Percentiles rank a stretch among this genome's conserved stretches.
Evolutionary conservation across 2,797 vertebrate genomes (phyloP).

Genomic region (Masticophis lateralis): DNA sequence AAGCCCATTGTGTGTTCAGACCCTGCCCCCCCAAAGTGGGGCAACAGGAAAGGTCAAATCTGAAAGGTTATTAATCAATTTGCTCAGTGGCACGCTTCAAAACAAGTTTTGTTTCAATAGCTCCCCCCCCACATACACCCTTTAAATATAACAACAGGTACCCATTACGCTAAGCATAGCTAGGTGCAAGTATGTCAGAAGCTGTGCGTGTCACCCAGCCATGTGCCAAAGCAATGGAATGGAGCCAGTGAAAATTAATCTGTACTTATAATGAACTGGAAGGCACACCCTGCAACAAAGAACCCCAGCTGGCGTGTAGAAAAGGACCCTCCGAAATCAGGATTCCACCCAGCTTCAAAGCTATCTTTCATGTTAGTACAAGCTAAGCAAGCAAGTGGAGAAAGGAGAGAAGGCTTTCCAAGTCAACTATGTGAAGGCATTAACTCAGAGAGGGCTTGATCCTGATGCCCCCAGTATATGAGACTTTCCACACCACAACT

Average conservation of each 20-base stretch:
- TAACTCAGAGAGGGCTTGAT: neutral
- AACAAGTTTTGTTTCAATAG: conserved; percentile 13
- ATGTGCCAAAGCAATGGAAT: conserved; percentile 42
- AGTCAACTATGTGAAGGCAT: conserved; percentile 5
- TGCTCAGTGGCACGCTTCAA: conserved; percentile 33
- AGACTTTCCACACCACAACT: neutral
- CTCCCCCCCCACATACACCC: neutral
- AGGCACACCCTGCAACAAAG: conserved; percentile 32
- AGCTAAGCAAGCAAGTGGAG: conserved; percentile 41
- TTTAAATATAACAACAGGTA: neutral
- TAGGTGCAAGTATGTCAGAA: neutral
- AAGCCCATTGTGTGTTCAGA: conserved; percentile 36
- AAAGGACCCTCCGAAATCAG: conserved; percentile 25
- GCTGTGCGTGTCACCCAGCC: conserved; percentile 23
- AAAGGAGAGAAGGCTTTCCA: conserved; percentile 31
- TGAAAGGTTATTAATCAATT: conserved; percentile 30
- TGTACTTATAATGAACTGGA: conserved; percentile 41
- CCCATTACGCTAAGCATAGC: conserved; percentile 14
- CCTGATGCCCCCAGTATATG: conserved; percentile 41
- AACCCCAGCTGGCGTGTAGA: neutral
- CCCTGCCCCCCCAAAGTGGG: conserved; percentile 32
- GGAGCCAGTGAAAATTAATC: conserved; percentile 52
- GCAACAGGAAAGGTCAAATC: conserved; percentile 32
- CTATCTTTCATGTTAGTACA: conserved; percentile 45
- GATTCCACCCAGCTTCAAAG: conserved; percentile 38